Evolutionary conservation across 1,140 invertebrate species (phyloP), one percentile per base, ranked within the genome.

Genomic region (Mactra quadrangularis): DNA sequence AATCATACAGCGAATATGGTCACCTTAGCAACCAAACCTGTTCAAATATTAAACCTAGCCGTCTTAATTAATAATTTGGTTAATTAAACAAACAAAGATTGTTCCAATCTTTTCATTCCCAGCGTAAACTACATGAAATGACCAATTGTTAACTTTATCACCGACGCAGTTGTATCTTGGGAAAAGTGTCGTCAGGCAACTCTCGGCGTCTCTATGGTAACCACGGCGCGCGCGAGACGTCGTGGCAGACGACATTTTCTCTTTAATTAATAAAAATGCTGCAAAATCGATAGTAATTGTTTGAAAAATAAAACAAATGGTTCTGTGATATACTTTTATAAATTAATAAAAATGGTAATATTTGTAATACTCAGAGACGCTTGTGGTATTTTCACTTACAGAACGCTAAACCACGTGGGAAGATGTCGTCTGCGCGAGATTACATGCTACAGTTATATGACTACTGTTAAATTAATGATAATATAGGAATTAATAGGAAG

Each of bases 291-390:
- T 41, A 41, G 38, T 41, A 41, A 41, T 41, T 41, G 38, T 41
- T 41, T 15, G 35, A 66, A 66, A 66, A 47, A 66, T 45, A 66
- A 66, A 66, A 66, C 41, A 66, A 66, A 66, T 66, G 35, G 45
- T 33, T 47, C 22, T 45, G 4, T 22, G 38, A 66, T 66, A 66
- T n/a, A 41, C 38, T 9, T 25, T 45, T 25, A 45, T 66, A 45
- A 47, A 66, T 66, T 66, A 66, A 66, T 66, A 66, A 66, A 66
- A 66, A n/a, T 22, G 33, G 9, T 38, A 6, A 38, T 62, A 15
- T 11, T 47, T 7, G 27, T 45, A 66, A 13, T 45, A 45, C 35
- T 66, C 9, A 66, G 62, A 66, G 41, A 33, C 22, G n/a, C 25
- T 35, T 66, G 62, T 19, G 38, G 62, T 66, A 47, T 47, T 17